Base-by-base conservation (phyloP, 2,113 vertebrate species). In the Drymodes brunneopygia region DNA sequence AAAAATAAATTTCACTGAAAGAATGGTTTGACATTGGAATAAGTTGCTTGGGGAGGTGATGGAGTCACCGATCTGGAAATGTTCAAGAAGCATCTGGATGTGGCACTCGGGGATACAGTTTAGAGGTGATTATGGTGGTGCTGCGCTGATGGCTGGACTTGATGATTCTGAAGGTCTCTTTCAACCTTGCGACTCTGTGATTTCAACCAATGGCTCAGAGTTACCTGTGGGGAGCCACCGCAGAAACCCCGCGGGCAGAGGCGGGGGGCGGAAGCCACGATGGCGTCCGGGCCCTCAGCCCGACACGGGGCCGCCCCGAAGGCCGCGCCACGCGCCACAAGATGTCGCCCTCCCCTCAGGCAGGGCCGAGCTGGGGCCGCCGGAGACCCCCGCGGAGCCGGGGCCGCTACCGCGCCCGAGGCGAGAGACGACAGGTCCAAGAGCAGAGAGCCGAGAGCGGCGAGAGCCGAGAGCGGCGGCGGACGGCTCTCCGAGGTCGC, bases 341-440 rank as follows among this genome's bases (percentile, higher is more conserved):
- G 98, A 54, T 98, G 98, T 61, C 98, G 56, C 94, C 90, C 27
- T 96, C 57, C 35, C 56, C 97, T 94, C 96, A 98, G 90, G n/a
- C 92, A 97, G 97, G 29, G 45, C 47, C 8, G 73, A 29, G 7
- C 44, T 16, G 56, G 16, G 15, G 44, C 19, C 11, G 47, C 27
- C 17, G 33, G 51, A 23, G 53, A 28, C 47, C 42, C 67, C 44
- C 36, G 23, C 12, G 24, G 56, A 18, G 29, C 38, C 4, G 45
- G 16, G 10, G 21, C 36, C 1, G 29, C 7, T 8, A 4, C 23
- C 7, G 56, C 12, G 28, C 9, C 25, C 7, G 36, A 15, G 11
- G 53, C 20, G 17, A 35, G 36, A 19, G 24, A 7, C 16, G 21
- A 28, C 33, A 35, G 31, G 11, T 4, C 44, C 24, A 4, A 24